Conservation (phyloP, 1,140 invertebrate species). For the Drosophila pectinifera region DNA sequence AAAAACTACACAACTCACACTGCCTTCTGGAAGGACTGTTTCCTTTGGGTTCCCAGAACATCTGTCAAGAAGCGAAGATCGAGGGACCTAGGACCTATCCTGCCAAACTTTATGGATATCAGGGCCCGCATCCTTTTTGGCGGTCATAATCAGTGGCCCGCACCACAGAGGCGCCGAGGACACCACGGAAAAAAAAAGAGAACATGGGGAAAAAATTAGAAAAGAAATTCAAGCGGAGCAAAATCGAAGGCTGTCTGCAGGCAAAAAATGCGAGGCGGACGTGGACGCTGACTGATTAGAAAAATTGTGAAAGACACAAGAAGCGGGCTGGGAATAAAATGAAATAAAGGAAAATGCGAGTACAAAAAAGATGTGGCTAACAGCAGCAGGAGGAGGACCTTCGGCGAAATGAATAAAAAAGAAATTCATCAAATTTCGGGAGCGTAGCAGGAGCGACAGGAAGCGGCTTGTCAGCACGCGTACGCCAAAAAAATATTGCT, state of each 20-base stretch:
- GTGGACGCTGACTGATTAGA: slow-evolving; percentile 75
- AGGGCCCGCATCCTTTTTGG: slow-evolving; percentile 27
- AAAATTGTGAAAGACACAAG: slow-evolving; percentile 73
- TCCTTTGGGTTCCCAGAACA: not conserved
- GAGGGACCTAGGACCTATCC: not conserved
- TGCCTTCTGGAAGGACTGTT: too few species aligned
- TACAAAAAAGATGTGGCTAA: too few species aligned
- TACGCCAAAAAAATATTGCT: slow-evolving; percentile 57
- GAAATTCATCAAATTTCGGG: slow-evolving; percentile 80
- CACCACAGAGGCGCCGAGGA: slow-evolving; percentile 49
- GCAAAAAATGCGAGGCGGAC: slow-evolving; percentile 49
- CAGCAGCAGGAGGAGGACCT: too few species aligned
- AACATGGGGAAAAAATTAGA: not conserved
- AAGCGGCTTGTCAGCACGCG: slow-evolving; percentile 76
- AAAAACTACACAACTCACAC: too few species aligned
- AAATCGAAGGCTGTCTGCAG: slow-evolving; percentile 28
- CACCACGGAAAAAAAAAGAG: not conserved
- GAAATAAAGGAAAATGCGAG: slow-evolving; percentile 37
- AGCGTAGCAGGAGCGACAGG: slow-evolving; percentile 64
- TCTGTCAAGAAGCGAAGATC: slow-evolving; percentile 1
- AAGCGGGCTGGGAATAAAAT: slow-evolving; percentile 25
- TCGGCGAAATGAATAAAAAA: slow-evolving; percentile 72
- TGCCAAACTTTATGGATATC: not conserved
- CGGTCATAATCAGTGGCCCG: slow-evolving; percentile 65
- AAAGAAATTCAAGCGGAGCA: not conserved